Conservation (phyloP, 2,797 vertebrate species). For the Cottoperca gobio region DNA sequence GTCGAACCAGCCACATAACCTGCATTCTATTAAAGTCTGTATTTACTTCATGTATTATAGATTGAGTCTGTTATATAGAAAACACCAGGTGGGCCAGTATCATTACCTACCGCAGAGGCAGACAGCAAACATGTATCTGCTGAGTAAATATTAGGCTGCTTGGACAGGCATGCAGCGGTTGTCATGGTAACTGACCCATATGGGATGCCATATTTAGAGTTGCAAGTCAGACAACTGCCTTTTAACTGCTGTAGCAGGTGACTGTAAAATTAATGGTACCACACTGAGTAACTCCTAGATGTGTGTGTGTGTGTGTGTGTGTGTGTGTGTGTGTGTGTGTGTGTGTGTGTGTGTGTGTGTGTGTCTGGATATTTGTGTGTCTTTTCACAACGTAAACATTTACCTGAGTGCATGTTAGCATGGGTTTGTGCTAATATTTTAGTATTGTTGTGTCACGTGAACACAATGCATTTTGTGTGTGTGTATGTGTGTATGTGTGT, state of each 20-base stretch:
- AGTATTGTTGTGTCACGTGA: background rate
- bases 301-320: background rate
- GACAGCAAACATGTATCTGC: slow-evolving; percentile 72
- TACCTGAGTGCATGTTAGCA: background rate
- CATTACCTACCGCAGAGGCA: slow-evolving; percentile 53
- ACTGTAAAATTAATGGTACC: slow-evolving; percentile 32
- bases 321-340: slow-evolving; percentile 10
- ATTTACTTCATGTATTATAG: slow-evolving; percentile 59
- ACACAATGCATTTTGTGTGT: background rate
- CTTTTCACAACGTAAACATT: background rate
- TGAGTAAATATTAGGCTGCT: slow-evolving; percentile 73
- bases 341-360: too few relatives aligned
- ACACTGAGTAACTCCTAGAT: background rate
- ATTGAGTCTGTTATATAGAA: slow-evolving; percentile 56
- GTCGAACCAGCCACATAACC: background rate
- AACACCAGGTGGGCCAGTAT: slow-evolving; percentile 57
- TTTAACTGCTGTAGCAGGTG: slow-evolving; percentile 37
- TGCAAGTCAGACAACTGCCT: slow-evolving; percentile 24
- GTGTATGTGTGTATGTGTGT: background rate
- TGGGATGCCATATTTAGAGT: slow-evolving; percentile 64
- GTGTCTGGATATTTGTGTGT: background rate
- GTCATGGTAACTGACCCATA: slow-evolving; percentile 71
- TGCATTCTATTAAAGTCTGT: slow-evolving; percentile 22
- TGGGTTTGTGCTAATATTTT: background rate
- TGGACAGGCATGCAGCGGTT: slow-evolving; percentile 61